phyloP scores from a whole-genome alignment of 1,140 invertebrate species.

The Tetramorium simillimum region DNA sequence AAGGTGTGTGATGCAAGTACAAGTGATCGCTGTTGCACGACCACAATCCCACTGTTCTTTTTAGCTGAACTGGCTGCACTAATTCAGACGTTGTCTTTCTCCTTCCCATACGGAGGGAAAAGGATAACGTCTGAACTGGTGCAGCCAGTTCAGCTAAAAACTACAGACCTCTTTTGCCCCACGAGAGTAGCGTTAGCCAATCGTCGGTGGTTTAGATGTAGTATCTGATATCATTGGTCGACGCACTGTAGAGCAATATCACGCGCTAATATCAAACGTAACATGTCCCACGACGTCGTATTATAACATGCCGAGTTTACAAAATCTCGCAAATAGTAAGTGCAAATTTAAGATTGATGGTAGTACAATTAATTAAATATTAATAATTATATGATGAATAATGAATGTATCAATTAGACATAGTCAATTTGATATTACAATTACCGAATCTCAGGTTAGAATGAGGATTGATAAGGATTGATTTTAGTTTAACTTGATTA shows the following conservation, averaged over 20 bases:
- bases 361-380: neutral
- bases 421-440: neutral
- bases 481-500: neutral
- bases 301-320: neutral
- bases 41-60: neutral
- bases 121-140: too few relatives aligned
- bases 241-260: too few relatives aligned
- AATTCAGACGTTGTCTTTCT: too few relatives aligned
- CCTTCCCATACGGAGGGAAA: too few relatives aligned
- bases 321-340: neutral
- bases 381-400: neutral
- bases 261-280: conserved; percentile 25
- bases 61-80: too few relatives aligned
- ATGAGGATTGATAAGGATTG: too few relatives aligned
- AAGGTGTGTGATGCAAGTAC: conserved; percentile 63
- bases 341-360: neutral
- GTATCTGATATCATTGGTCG: conserved; percentile 20
- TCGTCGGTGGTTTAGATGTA: neutral
- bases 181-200: neutral
- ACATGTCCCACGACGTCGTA: neutral
- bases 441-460: neutral
- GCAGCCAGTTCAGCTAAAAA: too few relatives aligned
- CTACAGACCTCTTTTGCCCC: neutral
- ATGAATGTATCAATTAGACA: neutral
- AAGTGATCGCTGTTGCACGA: conserved; percentile 35